These are phyloP conservation scores for Chouioia cunea DNA, from an alignment of 2,888 invertebrate genomes.

Conservation along the genomic window DNA sequence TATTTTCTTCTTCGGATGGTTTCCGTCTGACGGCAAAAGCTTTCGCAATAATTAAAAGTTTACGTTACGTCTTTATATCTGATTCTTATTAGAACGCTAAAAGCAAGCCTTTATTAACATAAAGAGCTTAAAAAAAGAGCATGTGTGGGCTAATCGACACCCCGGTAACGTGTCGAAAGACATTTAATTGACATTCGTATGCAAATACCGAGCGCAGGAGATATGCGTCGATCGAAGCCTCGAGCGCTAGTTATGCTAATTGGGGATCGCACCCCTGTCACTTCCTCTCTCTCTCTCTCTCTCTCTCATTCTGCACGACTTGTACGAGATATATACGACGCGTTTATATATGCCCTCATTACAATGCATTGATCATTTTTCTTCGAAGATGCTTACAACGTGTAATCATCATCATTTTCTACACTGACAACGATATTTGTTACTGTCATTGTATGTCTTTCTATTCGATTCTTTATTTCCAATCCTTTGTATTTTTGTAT, in stretches of 20 bases:
- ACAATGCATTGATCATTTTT: conserved; percentile 23
- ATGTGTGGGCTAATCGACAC: no score
- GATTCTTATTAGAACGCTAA: no score
- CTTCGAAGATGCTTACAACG: conserved; percentile 16
- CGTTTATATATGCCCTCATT: neutral
- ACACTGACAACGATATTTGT: conserved; percentile 28
- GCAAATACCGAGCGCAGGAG: conserved; percentile 14
- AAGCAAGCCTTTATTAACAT: no score
- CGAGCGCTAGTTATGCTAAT: conserved; percentile 22
- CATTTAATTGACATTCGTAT: conserved; percentile 34
- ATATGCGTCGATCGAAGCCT: conserved; percentile 5
- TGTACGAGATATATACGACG: no score
- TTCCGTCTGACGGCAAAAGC: no score
- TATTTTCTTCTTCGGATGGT: no score
- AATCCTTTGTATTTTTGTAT: no score
- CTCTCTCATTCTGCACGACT: neutral
- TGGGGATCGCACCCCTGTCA: neutral
- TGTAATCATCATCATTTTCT: conserved; percentile 38
- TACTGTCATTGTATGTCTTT: conserved; percentile 22
- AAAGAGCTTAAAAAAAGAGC: no score
- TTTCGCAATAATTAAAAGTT: no score
- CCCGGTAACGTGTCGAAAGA: neutral
- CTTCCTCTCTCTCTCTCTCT: neutral
- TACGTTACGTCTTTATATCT: no score
- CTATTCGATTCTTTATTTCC: neutral